phyloP scores from a whole-genome alignment of 2,888 invertebrate species.

The Electrophaes corylata region DNA sequence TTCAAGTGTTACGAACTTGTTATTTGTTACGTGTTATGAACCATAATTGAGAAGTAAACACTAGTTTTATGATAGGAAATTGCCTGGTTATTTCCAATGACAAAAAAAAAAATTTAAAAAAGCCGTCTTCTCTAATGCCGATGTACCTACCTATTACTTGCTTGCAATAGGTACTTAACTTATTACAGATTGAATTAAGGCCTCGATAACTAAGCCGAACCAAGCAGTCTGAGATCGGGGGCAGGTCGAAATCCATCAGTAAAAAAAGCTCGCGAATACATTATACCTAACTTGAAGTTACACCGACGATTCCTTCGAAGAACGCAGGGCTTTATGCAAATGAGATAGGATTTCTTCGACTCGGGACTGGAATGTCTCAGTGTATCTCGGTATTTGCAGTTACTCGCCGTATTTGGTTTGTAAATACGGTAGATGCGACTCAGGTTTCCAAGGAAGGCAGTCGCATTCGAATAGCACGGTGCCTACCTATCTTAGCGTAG shows the following conservation, averaged over 20 bases:
- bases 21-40: no score
- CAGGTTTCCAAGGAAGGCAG: constrained; percentile 27
- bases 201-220: background rate
- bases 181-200: background rate
- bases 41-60: no score
- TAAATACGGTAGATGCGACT: constrained; percentile 33
- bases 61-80: no score
- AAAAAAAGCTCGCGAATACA: constrained; percentile 26
- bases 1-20: no score
- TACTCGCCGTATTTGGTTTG: constrained; percentile 37
- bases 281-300: constrained; percentile 14
- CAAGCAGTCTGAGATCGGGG: constrained; percentile 19
- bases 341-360: constrained; percentile 25
- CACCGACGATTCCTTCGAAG: constrained; percentile 20
- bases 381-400: constrained; percentile 32
- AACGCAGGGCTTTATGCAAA: constrained; percentile 21
- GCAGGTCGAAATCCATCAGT: constrained; percentile 15
- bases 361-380: constrained; percentile 15
- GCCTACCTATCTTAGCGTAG: background rate
- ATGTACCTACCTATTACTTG: no score
- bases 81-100: no score
- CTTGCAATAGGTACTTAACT: no score
- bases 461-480: constrained; percentile 11
- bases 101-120: no score
- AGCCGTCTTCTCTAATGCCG: no score